These are phyloP conservation scores for Hipposideros larvatus DNA, from an alignment of 2,797 vertebrate genomes.

Conservation along the genomic window DNA sequence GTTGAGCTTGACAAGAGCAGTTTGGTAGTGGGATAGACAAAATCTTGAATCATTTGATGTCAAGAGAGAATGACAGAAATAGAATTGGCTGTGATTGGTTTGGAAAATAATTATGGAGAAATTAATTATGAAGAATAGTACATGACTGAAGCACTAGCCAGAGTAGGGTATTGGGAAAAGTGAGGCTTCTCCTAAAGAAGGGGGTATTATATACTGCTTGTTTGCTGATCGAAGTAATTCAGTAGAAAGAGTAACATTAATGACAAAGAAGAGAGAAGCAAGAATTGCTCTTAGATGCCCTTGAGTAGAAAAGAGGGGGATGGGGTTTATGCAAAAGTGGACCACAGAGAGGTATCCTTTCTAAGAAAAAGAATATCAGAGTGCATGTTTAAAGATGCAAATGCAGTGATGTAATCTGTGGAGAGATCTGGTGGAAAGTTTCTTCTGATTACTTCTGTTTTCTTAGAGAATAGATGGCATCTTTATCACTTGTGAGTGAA, in stretches of 20 bases:
- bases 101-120: not conserved
- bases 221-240: not conserved
- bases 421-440: not conserved
- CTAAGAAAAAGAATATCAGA: not conserved
- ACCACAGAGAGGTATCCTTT: not conserved
- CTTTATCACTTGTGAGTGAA: not conserved
- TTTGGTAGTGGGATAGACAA: not conserved
- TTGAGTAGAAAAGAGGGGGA: not conserved
- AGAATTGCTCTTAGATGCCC: not conserved
- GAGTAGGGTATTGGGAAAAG: not conserved
- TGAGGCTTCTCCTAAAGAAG: not conserved
- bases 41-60: not conserved
- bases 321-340: not conserved
- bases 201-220: not conserved
- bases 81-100: not conserved
- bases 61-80: not conserved
- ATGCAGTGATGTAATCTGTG: not conserved
- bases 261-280: not conserved
- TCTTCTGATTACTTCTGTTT: not conserved
- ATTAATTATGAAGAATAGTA: not conserved
- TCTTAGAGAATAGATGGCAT: not conserved
- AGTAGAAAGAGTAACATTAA: not conserved
- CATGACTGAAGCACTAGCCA: not conserved
- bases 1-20: not conserved
- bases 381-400: not conserved